Conservation (phyloP, 2,113 vertebrate genomes). For the Otocyon megalotis region DNA sequence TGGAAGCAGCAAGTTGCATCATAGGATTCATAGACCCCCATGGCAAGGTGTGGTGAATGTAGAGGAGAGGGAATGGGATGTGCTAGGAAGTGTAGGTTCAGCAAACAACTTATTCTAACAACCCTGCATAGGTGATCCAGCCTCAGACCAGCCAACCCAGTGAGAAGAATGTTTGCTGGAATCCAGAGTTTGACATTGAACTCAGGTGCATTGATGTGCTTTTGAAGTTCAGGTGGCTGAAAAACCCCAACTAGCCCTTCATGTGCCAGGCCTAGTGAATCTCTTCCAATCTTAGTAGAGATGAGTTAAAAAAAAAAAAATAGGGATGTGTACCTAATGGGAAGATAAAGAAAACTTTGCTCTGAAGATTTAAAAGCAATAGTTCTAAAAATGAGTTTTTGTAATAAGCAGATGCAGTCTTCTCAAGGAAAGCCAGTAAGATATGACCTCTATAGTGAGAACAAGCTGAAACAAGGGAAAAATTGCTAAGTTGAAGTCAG, state of each 20-base stretch:
- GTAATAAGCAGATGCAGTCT: slow-evolving; percentile 27
- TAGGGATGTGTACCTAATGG: neutral
- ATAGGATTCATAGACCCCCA: neutral
- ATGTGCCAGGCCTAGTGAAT: neutral
- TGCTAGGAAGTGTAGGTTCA: neutral
- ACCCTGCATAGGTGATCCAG: neutral
- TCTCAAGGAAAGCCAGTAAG: neutral
- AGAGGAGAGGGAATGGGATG: neutral
- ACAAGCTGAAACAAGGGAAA: slow-evolving; percentile 44
- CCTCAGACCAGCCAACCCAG: neutral
- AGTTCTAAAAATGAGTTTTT: slow-evolving; percentile 43
- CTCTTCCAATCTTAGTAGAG: slow-evolving; percentile 30
- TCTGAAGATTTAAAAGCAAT: slow-evolving; percentile 58
- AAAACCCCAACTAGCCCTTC: neutral
- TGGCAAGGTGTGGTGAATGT: neutral
- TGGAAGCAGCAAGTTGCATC: neutral
- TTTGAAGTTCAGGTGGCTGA: slow-evolving; percentile 36
- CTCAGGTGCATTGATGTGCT: neutral
- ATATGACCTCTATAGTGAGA: neutral
- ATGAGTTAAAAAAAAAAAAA: neutral
- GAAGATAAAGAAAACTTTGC: neutral
- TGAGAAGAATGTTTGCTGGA: neutral
- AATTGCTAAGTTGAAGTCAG: neutral
- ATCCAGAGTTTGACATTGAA: neutral
- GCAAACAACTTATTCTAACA: neutral